Conservation (phyloP, 2,113 vertebrate genomes). For the Rhinopomastus cyanomelas region DNA sequence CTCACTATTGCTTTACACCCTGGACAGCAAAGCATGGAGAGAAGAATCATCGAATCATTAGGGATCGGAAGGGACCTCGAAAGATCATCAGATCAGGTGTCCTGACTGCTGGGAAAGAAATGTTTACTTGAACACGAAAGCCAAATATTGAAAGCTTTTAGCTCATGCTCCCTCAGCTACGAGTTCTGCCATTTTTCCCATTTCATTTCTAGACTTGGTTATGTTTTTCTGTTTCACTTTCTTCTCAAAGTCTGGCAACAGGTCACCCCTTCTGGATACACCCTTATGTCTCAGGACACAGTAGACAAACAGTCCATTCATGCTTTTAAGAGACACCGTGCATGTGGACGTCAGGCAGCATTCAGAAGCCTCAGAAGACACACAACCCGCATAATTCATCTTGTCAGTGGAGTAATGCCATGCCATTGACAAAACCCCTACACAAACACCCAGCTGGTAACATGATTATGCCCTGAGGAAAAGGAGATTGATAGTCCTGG, state of each 20-base stretch:
- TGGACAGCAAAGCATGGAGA: background rate
- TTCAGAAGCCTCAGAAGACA: background rate
- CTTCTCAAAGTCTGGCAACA: background rate
- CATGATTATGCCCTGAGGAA: background rate
- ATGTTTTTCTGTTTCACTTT: background rate
- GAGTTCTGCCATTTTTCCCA: background rate
- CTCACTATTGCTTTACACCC: background rate
- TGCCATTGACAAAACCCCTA: conserved; percentile 15
- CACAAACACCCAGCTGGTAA: conserved; percentile 39
- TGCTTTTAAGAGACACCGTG: background rate
- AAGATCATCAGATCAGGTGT: too few species aligned
- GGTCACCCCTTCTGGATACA: background rate
- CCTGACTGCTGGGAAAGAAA: background rate
- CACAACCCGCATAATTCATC: background rate
- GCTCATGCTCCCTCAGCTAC: background rate
- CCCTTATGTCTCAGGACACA: background rate
- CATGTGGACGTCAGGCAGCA: background rate
- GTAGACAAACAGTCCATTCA: background rate
- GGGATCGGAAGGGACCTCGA: too few species aligned
- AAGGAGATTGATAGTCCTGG: background rate
- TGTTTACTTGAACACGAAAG: background rate
- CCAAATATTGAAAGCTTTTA: background rate
- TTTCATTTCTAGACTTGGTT: background rate
- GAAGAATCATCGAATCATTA: too few species aligned
- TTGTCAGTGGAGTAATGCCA: background rate